Evolutionary conservation across 1,140 invertebrate species (phyloP).

Genomic region (Trichonephila clavipes): DNA sequence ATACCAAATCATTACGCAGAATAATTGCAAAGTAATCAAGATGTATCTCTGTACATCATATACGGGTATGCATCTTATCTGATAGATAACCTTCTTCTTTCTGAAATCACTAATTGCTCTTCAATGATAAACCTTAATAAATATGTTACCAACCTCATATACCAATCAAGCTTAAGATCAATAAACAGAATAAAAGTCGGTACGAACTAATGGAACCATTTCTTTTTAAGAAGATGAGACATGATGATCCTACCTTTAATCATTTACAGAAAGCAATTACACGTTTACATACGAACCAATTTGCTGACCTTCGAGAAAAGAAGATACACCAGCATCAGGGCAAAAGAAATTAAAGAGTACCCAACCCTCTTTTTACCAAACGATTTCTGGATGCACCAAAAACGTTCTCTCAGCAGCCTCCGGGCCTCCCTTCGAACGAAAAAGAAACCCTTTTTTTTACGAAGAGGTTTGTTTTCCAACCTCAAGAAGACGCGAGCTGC

Average conservation of each 20-base stretch:
- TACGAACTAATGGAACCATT: no score
- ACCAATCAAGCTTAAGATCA: no score
- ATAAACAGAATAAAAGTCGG: no score
- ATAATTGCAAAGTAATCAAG: no score
- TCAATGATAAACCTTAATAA: background rate
- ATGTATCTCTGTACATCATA: no score
- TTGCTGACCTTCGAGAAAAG: conserved; percentile 19
- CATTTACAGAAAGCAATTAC: conserved; percentile 1
- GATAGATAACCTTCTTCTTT: background rate
- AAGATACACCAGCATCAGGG: background rate
- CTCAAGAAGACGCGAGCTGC: background rate
- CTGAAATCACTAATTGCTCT: background rate
- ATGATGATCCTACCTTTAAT: background rate
- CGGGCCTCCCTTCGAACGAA: background rate
- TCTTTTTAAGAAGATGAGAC: no score
- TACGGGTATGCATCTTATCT: background rate
- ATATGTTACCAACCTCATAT: no score
- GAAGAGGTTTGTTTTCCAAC: conserved; percentile 9
- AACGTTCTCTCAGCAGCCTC: background rate
- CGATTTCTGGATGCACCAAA: background rate
- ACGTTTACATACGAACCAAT: conserved; percentile 9
- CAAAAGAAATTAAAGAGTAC: conserved; percentile 3
- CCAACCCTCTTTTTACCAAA: conserved; percentile 6
- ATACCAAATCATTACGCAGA: no score
- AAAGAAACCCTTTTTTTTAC: conserved; percentile 1